Evolutionary conservation across 2,113 vertebrate species (phyloP).

Genomic region (Tragelaphus strepsiceros): DNA sequence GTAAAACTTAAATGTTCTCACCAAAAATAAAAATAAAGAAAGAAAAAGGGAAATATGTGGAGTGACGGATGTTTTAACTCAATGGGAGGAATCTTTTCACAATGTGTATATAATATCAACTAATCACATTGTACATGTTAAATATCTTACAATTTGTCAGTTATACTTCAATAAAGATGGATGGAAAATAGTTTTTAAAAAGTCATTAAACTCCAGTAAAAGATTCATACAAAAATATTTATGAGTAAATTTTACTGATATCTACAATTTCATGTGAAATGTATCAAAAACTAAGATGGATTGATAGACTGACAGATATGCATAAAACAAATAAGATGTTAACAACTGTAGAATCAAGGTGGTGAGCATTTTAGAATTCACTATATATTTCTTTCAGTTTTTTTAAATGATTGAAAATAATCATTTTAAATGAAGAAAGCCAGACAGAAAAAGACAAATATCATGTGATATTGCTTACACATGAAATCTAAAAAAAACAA

Average conservation of each 20-base stretch:
- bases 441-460: neutral
- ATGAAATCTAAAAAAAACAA: neutral
- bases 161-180: neutral
- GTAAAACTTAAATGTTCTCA: neutral
- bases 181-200: neutral
- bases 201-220: neutral
- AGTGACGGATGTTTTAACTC: neutral
- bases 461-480: neutral
- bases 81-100: neutral
- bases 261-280: neutral
- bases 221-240: neutral
- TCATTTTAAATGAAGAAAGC: neutral
- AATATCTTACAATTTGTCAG: neutral
- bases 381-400: neutral
- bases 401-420: neutral
- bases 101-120: neutral
- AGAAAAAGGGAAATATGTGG: neutral
- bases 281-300: neutral
- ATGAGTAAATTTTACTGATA: neutral
- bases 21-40: neutral
- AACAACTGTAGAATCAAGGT: neutral
- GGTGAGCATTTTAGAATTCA: neutral
- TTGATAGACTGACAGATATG: neutral
- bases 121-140: neutral
- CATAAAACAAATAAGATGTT: neutral